Conservation (phyloP, 2,797 vertebrate species). For the Coluber constrictor region DNA sequence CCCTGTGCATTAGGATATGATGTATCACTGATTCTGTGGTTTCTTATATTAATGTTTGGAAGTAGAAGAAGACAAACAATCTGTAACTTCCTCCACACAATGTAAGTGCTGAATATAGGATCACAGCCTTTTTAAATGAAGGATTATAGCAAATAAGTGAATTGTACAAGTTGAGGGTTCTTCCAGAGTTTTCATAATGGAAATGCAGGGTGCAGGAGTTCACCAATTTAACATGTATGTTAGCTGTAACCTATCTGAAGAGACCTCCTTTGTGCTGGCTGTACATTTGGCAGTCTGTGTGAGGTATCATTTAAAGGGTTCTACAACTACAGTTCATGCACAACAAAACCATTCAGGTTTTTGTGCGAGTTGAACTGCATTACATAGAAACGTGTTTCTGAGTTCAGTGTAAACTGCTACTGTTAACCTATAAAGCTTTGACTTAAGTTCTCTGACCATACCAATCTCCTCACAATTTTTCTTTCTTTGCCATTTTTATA, state of each 20-base stretch:
- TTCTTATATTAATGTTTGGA: background rate
- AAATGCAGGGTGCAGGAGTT: background rate
- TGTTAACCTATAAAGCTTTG: background rate
- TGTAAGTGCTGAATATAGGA: background rate
- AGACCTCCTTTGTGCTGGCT: background rate
- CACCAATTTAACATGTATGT: background rate
- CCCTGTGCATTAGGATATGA: background rate
- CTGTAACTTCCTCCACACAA: background rate
- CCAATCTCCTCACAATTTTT: background rate
- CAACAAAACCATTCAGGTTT: background rate
- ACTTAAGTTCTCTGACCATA: background rate
- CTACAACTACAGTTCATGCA: background rate
- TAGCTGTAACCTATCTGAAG: background rate
- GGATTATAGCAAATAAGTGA: background rate
- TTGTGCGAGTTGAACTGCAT: background rate
- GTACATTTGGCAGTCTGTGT: background rate
- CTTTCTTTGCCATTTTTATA: background rate
- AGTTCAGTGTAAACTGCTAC: background rate
- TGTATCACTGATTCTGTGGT: background rate
- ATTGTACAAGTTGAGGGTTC: background rate
- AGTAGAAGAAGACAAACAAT: background rate
- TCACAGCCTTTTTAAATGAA: background rate
- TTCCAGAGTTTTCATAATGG: background rate
- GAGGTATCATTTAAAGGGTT: background rate
- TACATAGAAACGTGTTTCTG: background rate